phyloP scores from a whole-genome alignment of 2,888 invertebrate species.

The Automeris io region DNA sequence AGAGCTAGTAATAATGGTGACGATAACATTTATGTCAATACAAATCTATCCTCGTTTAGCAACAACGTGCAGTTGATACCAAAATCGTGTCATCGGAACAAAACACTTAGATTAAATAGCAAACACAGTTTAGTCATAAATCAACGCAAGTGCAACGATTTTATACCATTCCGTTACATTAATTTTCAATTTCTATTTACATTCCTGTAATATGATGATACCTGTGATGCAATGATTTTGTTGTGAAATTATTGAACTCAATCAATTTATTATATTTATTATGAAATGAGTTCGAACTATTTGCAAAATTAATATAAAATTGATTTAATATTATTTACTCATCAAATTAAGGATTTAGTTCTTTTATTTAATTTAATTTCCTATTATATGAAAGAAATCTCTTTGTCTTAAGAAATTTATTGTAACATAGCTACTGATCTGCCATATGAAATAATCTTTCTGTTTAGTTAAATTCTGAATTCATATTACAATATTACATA shows the following conservation, averaged over 20 bases:
- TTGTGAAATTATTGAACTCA: background rate
- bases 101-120: slow-evolving; percentile 58
- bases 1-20: too few relatives aligned
- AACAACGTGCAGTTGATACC: slow-evolving; percentile 55
- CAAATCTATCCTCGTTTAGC: slow-evolving; percentile 32
- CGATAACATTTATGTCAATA: slow-evolving; percentile 9
- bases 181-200: slow-evolving; percentile 35
- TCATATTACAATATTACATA: too few relatives aligned
- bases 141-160: slow-evolving; percentile 48
- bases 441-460: too few relatives aligned
- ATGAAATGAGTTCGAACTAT: too few relatives aligned
- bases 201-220: slow-evolving; percentile 14
- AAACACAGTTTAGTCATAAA: slow-evolving; percentile 63
- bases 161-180: slow-evolving; percentile 44
- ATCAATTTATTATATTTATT: background rate
- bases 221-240: slow-evolving; percentile 3
- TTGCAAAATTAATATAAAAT: too few relatives aligned
- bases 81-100: slow-evolving; percentile 55
- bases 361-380: too few relatives aligned
- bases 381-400: too few relatives aligned
- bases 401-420: too few relatives aligned
- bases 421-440: too few relatives aligned
- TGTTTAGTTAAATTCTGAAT: too few relatives aligned
- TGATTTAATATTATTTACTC: too few relatives aligned
- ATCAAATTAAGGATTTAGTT: too few relatives aligned